Base-by-base conservation (phyloP, 2,113 vertebrate genomes). In the Peucedramus taeniatus region DNA sequence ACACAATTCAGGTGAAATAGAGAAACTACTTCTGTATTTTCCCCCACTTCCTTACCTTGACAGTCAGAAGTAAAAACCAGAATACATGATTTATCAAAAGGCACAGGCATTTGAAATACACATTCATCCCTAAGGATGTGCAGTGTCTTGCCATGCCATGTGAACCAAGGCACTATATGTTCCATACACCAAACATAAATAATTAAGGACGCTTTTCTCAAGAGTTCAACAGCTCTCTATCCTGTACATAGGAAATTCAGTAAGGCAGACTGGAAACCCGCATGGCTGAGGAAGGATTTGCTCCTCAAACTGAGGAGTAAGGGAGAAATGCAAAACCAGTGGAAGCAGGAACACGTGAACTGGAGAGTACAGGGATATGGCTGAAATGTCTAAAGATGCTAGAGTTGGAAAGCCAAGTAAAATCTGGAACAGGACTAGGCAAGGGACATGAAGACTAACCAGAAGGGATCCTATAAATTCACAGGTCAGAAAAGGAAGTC, bases 371-470 rank as follows among this genome's bases (percentile, higher is more conserved):
- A 65, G 3, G 1, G 6, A 50, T 35, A 57, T 11, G 8, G 17
- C 2, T 37, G 8, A 50, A 37, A 50, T 37, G 18, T 33, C 15
- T 33, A 50, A 15, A 10, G 27, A 77, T 27, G 16, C 5, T 3
- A 35, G n/a, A n/a, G n/a, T n/a, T n/a, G n/a, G 18, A 81, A 81
- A 65, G 15, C 15, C 17, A 72, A 50, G 15, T 10, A 49, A n/a
- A 72, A 72, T 19, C 12, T 20, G 31, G 12, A 65, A 57, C 26
- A 57, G 15, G 15, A 50, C 6, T 57, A 50, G 12, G 18, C 5
- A 65, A 72, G 4, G 15, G 15, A 72, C 0, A 0, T 11, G 10
- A 88, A 19, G 27, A 57, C 49, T 13, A 50, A 31, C 9, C 11
- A 70, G 30, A 30, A 57, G 8, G 6, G 18, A 50, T 57, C 9